Conservation (phyloP, 2,797 vertebrate species). For the Poeciliopsis turneri region DNA sequence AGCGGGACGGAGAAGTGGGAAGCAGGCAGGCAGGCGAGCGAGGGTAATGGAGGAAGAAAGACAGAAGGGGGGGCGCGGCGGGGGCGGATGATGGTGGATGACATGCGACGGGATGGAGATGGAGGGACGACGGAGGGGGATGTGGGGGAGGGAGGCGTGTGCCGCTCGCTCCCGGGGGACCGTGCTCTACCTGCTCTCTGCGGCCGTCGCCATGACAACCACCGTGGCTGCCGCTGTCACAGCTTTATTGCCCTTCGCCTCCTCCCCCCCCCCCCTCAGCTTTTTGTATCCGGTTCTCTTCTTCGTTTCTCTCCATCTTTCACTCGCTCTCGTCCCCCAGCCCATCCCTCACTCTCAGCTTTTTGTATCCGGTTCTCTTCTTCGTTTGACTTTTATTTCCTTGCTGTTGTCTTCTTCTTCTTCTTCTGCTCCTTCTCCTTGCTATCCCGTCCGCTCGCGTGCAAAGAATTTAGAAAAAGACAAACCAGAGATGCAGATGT, state of each 20-base stretch:
- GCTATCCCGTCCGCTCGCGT: constrained; percentile 17
- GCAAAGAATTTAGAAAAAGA: constrained; percentile 30
- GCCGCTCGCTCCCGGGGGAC: constrained; percentile 79
- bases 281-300: too few species aligned
- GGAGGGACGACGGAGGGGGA: constrained; percentile 27
- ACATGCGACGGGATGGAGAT: constrained; percentile 39
- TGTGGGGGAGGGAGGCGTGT: constrained; percentile 58
- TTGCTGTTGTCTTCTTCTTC: neutral
- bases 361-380: constrained; percentile 13
- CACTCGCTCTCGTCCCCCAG: constrained; percentile 14
- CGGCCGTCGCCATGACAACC: constrained; percentile 82
- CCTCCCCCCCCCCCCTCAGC: neutral
- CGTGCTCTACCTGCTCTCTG: constrained; percentile 81
- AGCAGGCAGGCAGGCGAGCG: neutral
- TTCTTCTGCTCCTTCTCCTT: neutral
- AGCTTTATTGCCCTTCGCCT: constrained; percentile 67
- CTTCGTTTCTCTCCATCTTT: constrained; percentile 20
- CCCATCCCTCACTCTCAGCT: neutral
- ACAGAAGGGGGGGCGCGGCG: constrained; percentile 30
- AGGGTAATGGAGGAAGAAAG: constrained; percentile 18
- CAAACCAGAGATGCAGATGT: neutral
- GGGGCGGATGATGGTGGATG: constrained; percentile 43
- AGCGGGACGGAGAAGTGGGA: constrained; percentile 35
- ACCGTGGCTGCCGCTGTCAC: constrained; percentile 78
- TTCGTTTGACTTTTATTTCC: neutral